phyloP scores from a whole-genome alignment of 2,113 vertebrate species.

The Petromus typicus region DNA sequence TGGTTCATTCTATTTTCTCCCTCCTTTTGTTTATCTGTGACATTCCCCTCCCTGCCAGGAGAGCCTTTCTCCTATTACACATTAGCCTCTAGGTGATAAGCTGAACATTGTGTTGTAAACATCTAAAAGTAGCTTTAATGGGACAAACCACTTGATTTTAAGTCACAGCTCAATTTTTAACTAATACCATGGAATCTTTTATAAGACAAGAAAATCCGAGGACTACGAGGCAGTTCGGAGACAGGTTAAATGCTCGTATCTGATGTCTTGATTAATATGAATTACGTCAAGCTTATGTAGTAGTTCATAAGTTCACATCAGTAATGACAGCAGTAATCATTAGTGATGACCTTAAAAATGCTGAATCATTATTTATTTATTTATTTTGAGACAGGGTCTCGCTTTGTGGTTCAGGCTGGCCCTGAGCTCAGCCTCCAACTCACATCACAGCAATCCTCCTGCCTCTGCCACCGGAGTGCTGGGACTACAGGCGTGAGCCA shows the following conservation, averaged over 20 bases:
- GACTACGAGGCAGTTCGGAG: conserved; percentile 56
- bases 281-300: conserved; percentile 60
- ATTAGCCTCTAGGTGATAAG: conserved; percentile 49
- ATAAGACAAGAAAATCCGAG: conserved; percentile 62
- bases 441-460: too few relatives aligned
- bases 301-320: conserved; percentile 74
- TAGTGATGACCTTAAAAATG: conserved; percentile 63
- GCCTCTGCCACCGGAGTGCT: too few relatives aligned
- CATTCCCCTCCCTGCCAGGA: background rate
- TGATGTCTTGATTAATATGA: conserved; percentile 72
- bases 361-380: background rate
- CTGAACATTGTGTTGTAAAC: conserved; percentile 52
- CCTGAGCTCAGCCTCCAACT: too few relatives aligned
- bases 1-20: background rate
- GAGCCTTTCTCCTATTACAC: background rate
- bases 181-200: conserved; percentile 52
- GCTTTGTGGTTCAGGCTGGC: too few relatives aligned
- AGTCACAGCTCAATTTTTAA: conserved; percentile 67
- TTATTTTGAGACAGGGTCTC: too few relatives aligned
- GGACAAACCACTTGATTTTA: conserved; percentile 74
- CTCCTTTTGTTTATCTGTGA: background rate
- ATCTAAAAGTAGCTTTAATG: conserved; percentile 64
- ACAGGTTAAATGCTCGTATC: conserved; percentile 66
- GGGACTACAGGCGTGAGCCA: too few relatives aligned
- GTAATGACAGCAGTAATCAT: conserved; percentile 67